Conservation (phyloP, 2,888 invertebrate species). For the Ochropacha duplaris region DNA sequence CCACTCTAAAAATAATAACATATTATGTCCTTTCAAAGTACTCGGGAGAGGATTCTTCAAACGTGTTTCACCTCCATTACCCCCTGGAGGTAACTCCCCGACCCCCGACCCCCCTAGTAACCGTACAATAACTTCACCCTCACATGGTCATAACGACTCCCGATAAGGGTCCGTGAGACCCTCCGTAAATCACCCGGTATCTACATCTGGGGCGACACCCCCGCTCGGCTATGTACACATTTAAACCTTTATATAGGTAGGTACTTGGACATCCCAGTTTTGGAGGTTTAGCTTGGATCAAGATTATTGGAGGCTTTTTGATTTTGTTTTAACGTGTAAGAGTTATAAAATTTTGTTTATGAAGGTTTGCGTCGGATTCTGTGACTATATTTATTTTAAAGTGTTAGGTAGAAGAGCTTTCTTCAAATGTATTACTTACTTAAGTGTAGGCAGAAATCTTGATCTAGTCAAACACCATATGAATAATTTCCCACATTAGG, state of each 20-base stretch:
- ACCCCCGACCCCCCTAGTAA: constrained; percentile 45
- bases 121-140: constrained; percentile 76
- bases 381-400: too few species aligned
- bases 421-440: too few species aligned
- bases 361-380: not conserved
- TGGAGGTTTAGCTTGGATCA: not conserved
- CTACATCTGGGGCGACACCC: constrained; percentile 69
- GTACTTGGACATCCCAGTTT: not conserved
- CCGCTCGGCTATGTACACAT: constrained; percentile 34
- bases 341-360: not conserved
- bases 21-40: constrained; percentile 75
- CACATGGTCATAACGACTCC: constrained; percentile 82
- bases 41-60: constrained; percentile 54
- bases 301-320: not conserved
- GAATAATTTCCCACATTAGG: too few species aligned
- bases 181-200: constrained; percentile 79
- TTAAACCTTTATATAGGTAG: not conserved
- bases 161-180: constrained; percentile 80
- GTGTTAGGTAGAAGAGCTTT: too few species aligned
- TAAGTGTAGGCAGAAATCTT: too few species aligned
- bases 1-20: constrained; percentile 73
- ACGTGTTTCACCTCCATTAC: constrained; percentile 50
- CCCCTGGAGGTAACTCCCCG: constrained; percentile 36
- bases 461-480: too few species aligned
- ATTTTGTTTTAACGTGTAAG: not conserved